Base-by-base conservation (phyloP, 2,797 vertebrate genomes). In the Micromesistius poutassou region DNA sequence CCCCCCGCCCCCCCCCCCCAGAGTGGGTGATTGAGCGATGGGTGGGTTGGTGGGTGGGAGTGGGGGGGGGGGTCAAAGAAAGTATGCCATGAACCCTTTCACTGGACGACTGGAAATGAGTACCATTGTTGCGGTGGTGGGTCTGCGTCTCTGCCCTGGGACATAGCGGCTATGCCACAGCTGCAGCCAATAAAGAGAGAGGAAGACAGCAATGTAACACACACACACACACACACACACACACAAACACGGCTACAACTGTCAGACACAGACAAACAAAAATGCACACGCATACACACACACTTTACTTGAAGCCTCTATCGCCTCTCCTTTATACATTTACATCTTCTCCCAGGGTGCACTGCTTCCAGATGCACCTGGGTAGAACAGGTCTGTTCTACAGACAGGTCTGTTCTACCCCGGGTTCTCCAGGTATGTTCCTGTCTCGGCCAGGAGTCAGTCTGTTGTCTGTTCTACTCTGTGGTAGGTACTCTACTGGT, bases 91-190 rank as follows among this genome's bases (percentile, higher is more conserved):
- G 81, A 85, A 74, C 77, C 50, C 76, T 72, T 75, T 79, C 50
- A 81, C 79, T 35, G 77, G 76, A 80, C 4, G 85, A 90, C 90
- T 90, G 93, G 92, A 94, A 92, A 91, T 90, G 77, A 90, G 86
- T 79, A 78, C 30, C 76, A 86, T 50, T 50, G 81, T 10, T 28
- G 66, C 66, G 30, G 31, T 73, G 22, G 14, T 77, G 88, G 76
- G 73, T 73, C 62, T 38, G 81, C 25, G 55, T 77, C 86, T 77
- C 77, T 86, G 70, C 84, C 75, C 77, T 80, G 71, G 81, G 85
- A 87, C 16, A 79, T 77, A 82, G 73, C 72, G 72, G 42, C 22
- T 30, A 73, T 79, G 79, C 74, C 81, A 81, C 83, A 84, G 82
- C 84, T 80, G 75, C 8, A 74, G 79, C 78, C 66, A 5, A 76